Percentiles rank a stretch among this genome's conserved stretches.
Conservation (phyloP, 92 coral and sea anemone genomes). For the Actinernus sp. region DNA sequence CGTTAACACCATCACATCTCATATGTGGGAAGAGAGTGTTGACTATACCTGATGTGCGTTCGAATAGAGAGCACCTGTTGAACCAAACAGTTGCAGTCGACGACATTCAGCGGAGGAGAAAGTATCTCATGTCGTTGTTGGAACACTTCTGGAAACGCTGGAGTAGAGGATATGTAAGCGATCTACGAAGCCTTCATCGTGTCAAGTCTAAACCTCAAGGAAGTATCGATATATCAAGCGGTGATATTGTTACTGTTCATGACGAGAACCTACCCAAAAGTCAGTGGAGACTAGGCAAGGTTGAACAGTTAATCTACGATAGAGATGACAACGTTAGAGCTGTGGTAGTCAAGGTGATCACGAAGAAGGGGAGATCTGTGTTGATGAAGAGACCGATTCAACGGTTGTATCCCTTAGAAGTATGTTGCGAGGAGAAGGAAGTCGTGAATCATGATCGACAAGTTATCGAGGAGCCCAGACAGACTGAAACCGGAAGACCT, state of each 20-base stretch:
- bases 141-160: conserved; percentile 45
- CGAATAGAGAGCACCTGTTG: not conserved
- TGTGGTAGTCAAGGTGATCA: too few relatives aligned
- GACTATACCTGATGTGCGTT: conserved; percentile 51
- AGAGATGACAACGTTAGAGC: conserved; percentile 14
- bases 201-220: conserved; percentile 7
- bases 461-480: too few relatives aligned
- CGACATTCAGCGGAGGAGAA: conserved; percentile 21
- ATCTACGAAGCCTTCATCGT: conserved; percentile 27
- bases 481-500: too few relatives aligned
- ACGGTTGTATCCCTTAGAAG: too few relatives aligned
- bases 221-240: conserved; percentile 5
- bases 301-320: conserved; percentile 25
- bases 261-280: conserved; percentile 35
- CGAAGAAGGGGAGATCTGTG: too few relatives aligned
- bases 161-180: conserved; percentile 27
- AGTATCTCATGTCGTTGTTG: conserved; percentile 3
- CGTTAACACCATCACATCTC: conserved; percentile 70
- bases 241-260: conserved; percentile 35
- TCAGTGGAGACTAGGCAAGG: conserved; percentile 32
- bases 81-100: conserved; percentile 1
- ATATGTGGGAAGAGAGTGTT: conserved; percentile 47
- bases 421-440: too few relatives aligned
- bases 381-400: too few relatives aligned
- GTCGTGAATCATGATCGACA: too few relatives aligned